A percentile compares a stretch with the other conserved stretches of the same genome.
Evolutionary conservation across 1,140 invertebrate genomes (phyloP).

Genomic region (Oryzaephilus surinamensis): DNA sequence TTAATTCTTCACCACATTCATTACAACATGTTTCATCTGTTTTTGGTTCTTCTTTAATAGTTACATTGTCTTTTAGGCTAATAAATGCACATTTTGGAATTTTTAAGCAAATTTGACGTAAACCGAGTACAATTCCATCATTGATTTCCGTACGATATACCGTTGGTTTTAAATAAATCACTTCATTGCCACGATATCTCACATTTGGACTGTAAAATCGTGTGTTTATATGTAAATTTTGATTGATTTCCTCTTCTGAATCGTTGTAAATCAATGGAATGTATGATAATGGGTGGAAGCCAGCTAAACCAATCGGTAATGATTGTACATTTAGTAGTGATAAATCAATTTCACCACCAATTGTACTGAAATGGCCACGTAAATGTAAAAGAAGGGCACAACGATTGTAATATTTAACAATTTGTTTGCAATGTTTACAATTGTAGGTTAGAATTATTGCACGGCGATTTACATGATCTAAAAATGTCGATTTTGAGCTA

Average conservation of each 20-base stretch:
- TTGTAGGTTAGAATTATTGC: conserved; percentile 22
- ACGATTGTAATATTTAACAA: conserved; percentile 26
- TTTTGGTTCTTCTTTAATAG: too few species aligned
- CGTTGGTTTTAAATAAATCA: too few species aligned
- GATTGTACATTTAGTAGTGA: conserved; percentile 19
- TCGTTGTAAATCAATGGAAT: conserved; percentile 23
- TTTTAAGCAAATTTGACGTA: too few species aligned
- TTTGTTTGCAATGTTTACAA: conserved; percentile 20
- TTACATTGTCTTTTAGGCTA: too few species aligned
- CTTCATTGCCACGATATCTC: too few species aligned
- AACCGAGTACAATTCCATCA: too few species aligned
- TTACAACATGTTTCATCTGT: too few species aligned
- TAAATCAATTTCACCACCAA: conserved; percentile 24
- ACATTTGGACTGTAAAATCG: conserved; percentile 24
- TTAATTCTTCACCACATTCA: too few species aligned
- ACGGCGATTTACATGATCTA: conserved; percentile 27
- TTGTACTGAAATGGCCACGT: conserved; percentile 20
- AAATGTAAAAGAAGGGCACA: conserved; percentile 29
- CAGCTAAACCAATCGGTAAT: conserved; percentile 21
- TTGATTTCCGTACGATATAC: too few species aligned
- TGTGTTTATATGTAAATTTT: conserved; percentile 17
- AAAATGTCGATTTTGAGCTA: conserved; percentile 24
- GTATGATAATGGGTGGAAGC: conserved; percentile 21
- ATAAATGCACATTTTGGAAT: too few species aligned
- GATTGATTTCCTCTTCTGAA: conserved; percentile 19